phyloP scores from a whole-genome alignment of 2,888 invertebrate genomes.

The Pseudanteris insignis region DNA sequence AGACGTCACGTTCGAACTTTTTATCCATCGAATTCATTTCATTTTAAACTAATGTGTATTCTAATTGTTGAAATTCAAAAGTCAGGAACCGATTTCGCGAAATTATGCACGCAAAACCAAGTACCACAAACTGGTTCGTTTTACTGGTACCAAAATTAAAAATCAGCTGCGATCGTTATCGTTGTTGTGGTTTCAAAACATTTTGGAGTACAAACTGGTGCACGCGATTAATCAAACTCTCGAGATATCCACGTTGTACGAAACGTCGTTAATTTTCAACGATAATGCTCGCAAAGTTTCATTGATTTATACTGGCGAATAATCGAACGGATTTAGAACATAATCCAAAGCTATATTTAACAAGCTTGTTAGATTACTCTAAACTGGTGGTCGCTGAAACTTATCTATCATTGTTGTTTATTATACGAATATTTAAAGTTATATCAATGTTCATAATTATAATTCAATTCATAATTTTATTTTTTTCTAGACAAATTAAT shows the following conservation, averaged over 20 bases:
- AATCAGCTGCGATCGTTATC: slow-evolving; percentile 20
- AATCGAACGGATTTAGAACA: slow-evolving; percentile 1
- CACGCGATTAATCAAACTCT: slow-evolving; percentile 31
- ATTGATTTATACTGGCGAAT: slow-evolving; percentile 12
- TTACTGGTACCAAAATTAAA: slow-evolving; percentile 18
- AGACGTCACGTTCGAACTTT: too few species aligned
- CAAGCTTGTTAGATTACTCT: slow-evolving; percentile 7
- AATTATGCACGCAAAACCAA: too few species aligned
- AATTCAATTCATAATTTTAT: background rate
- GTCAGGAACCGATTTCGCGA: too few species aligned
- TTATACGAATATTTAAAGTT: background rate
- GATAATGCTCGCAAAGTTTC: slow-evolving; percentile 22
- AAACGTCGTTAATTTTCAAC: slow-evolving; percentile 9
- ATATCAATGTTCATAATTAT: background rate
- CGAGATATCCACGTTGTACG: slow-evolving; percentile 8
- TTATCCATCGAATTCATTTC: too few species aligned
- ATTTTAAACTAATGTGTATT: too few species aligned
- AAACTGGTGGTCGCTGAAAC: slow-evolving; percentile 5
- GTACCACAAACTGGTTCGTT: slow-evolving; percentile 20
- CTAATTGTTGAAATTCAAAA: too few species aligned
- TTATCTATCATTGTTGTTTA: slow-evolving; percentile 15
- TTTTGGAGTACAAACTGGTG: slow-evolving; percentile 12
- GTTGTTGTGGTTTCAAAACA: slow-evolving; percentile 20
- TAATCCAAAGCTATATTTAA: slow-evolving; percentile 18
- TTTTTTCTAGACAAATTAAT: too few species aligned